These are phyloP conservation scores for Adelosebastes latens DNA, from an alignment of 2,797 vertebrate species.

Conservation along the genomic window DNA sequence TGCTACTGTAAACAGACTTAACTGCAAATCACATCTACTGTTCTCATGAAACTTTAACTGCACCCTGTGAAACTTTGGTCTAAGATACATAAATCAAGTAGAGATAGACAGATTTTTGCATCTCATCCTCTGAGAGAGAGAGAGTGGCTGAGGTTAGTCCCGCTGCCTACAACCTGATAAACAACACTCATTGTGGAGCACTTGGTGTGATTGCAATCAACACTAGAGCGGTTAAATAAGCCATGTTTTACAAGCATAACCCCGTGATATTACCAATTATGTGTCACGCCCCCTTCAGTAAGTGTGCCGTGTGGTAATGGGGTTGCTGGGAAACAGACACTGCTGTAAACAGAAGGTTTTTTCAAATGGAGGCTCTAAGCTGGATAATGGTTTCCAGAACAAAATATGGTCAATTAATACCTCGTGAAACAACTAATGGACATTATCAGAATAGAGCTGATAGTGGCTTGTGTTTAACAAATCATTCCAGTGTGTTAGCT, in stretches of 20 bases:
- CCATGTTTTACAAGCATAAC: slow-evolving; percentile 57
- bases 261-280: slow-evolving; percentile 60
- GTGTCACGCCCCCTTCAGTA: slow-evolving; percentile 36
- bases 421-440: neutral
- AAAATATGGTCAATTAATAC: slow-evolving; percentile 44
- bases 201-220: slow-evolving; percentile 60
- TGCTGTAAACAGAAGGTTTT: slow-evolving; percentile 63
- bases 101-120: slow-evolving; percentile 1
- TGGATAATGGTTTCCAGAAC: slow-evolving; percentile 40
- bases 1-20: slow-evolving; percentile 21
- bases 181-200: slow-evolving; percentile 28
- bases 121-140: neutral
- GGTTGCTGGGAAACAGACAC: slow-evolving; percentile 79
- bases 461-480: neutral
- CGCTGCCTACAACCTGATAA: slow-evolving; percentile 30
- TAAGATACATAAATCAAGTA: neutral
- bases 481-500: neutral
- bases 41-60: slow-evolving; percentile 17
- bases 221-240: slow-evolving; percentile 45
- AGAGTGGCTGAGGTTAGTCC: slow-evolving; percentile 10
- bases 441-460: neutral
- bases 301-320: slow-evolving; percentile 53
- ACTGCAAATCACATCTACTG: slow-evolving; percentile 1
- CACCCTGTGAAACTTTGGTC: neutral
- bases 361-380: slow-evolving; percentile 23